Percentiles rank a stretch among this genome's conserved stretches.
Evolutionary conservation across 2,113 vertebrate species (phyloP).

Genomic region (Corynorhinus townsendii): DNA sequence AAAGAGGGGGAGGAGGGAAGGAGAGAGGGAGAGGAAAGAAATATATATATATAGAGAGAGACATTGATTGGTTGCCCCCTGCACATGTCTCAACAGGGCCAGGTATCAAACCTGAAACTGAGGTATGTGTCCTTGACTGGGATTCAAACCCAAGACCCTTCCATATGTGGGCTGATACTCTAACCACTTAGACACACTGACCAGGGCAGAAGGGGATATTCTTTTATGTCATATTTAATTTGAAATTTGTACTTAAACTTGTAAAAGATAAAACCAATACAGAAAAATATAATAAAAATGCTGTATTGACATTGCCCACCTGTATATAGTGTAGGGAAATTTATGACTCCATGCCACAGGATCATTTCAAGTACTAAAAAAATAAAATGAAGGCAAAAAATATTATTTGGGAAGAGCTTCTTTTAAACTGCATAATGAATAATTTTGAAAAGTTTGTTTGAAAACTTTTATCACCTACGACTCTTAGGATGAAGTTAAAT

Average conservation of each 20-base stretch:
- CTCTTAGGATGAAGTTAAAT: not conserved
- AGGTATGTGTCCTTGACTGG: too few species aligned
- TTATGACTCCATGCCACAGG: not conserved
- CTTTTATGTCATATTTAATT: not conserved
- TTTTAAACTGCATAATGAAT: not conserved
- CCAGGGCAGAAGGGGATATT: not conserved
- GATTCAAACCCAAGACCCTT: too few species aligned
- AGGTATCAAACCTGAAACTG: too few species aligned
- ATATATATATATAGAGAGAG: too few species aligned
- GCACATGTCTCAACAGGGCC: too few species aligned
- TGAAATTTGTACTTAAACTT: not conserved
- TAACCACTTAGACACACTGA: too few species aligned
- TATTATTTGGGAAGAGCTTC: not conserved
- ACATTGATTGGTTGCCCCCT: too few species aligned
- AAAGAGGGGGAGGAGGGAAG: too few species aligned
- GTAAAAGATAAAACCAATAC: not conserved
- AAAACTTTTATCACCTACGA: not conserved
- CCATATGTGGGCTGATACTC: too few species aligned
- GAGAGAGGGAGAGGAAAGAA: too few species aligned
- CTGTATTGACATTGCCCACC: not conserved
- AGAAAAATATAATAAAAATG: not conserved
- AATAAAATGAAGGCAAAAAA: not conserved
- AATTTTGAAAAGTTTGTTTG: not conserved
- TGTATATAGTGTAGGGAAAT: not conserved
- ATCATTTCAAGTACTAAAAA: not conserved